These are phyloP conservation scores for Nomada ruficornis DNA, from an alignment of 2,888 invertebrate species.

Conservation along the genomic window DNA sequence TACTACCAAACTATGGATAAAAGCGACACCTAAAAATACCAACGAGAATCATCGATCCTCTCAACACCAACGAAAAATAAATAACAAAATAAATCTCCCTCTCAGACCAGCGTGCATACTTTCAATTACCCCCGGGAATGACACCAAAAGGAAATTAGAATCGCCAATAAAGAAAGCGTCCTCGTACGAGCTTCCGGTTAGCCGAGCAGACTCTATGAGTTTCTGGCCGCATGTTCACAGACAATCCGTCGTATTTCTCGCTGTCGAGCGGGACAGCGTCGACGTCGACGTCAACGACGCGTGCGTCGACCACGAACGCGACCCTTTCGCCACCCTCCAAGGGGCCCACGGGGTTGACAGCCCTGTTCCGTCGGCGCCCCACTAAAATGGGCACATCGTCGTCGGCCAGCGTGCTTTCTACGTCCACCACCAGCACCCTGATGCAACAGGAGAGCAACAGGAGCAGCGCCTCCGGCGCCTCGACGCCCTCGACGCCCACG, in stretches of 20 bases:
- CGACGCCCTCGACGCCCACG: conserved; percentile 72
- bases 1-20: background rate
- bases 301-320: conserved; percentile 48
- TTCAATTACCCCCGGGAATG: background rate
- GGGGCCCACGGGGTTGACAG: conserved; percentile 74
- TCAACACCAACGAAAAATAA: no score
- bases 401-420: conserved; percentile 72
- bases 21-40: no score
- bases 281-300: conserved; percentile 61
- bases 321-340: conserved; percentile 52
- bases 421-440: conserved; percentile 72
- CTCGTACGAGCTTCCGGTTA: background rate
- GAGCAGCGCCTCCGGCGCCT: conserved; percentile 67
- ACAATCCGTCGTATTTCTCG: conserved; percentile 92
- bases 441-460: conserved; percentile 67
- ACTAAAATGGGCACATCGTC: conserved; percentile 77
- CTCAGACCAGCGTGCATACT: no score
- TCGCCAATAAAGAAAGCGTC: background rate
- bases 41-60: no score
- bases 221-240: conserved; percentile 85
- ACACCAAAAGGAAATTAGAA: background rate
- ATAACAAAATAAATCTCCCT: no score
- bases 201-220: conserved; percentile 45
- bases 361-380: conserved; percentile 72
- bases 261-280: conserved; percentile 83